Base-by-base conservation (phyloP, 2,888 invertebrate species). In the Epistrophe grossulariae region DNA sequence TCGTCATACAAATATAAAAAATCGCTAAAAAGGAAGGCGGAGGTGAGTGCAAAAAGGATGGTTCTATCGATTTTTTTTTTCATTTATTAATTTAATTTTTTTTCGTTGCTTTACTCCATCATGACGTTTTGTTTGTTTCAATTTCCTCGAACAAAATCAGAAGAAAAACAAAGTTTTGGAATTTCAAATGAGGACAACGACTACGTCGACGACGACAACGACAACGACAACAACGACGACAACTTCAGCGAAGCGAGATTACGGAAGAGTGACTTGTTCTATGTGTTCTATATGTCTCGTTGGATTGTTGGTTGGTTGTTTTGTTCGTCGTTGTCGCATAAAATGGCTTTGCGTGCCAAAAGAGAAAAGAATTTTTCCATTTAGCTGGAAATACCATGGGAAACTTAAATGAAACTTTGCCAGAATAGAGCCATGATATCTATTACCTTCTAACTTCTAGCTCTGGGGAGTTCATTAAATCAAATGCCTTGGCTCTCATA, bases 331-430 rank as follows among this genome's bases (percentile, higher is more conserved):
- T 24, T 62, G 62, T 70, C 70, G 55, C 40, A 70, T 70, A 28
- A 70, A 70, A 70, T 55, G 84, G 71, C 76, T 71, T 79, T 84
- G 79, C 84, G 79, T 84, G 84, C 57, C 74, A 52, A 76, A 64
- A 64, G 64, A 62, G 62, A 45, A 72, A 68, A 68, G 43, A 62
- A 64, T 74, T 66, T 73, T 79, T 59, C 68, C 60, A 73, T 78
- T 79, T 48, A 55, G 66, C 48, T 28, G 52, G 15, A 70, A n/a
- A 70, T 64, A 52, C 28, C 60, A 68, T 74, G 68, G 78, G 48
- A 73, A 66, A 57, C 43, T 71, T 43, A 40, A 52, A 71, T 52
- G 43, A 66, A 73, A 82, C 55, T 71, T 62, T 76, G 24, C 50
- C 64, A 84, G 71, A 79, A 71, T 74, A 64, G 38, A 74, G 76